Percentiles rank a stretch among this genome's conserved stretches.
Evolutionary conservation across 2,888 invertebrate genomes (phyloP).

Genomic region (Beris morrisii): DNA sequence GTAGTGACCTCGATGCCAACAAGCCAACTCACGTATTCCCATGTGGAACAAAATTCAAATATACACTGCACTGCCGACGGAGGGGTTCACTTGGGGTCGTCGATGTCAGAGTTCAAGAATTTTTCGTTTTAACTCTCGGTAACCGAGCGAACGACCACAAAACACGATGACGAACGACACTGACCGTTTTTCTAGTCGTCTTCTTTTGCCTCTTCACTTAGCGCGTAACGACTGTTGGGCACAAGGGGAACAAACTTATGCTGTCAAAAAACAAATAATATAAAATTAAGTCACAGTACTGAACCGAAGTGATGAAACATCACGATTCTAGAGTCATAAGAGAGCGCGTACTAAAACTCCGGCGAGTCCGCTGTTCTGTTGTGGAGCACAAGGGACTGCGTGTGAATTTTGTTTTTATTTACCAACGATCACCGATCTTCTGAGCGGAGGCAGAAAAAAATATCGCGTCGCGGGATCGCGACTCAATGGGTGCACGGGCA

Average conservation of each 20-base stretch:
- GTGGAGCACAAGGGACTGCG: slow-evolving; percentile 20
- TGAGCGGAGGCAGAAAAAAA: background rate
- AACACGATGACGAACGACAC: no score
- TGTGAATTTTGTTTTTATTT: slow-evolving; percentile 13
- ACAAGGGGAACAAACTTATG: no score
- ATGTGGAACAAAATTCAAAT: slow-evolving; percentile 35
- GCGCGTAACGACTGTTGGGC: no score
- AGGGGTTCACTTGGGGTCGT: slow-evolving; percentile 45
- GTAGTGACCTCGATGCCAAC: background rate
- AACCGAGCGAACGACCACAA: no score
- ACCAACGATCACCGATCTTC: slow-evolving; percentile 21
- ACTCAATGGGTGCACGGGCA: slow-evolving; percentile 1
- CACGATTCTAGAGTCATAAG: no score
- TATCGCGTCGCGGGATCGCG: background rate
- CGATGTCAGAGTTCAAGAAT: slow-evolving; percentile 55
- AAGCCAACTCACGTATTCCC: slow-evolving; percentile 20
- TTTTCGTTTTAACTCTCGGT: no score
- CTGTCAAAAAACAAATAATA: no score
- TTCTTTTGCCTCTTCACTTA: no score
- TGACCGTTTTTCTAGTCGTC: no score
- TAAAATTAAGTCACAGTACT: no score
- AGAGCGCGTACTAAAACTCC: no score
- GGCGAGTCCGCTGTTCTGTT: background rate
- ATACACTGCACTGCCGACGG: background rate
- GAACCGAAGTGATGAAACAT: no score